Evolutionary conservation across 35 echinoderm and acorn worm species (phyloP).

Genomic region (Amphiura filiformis): DNA sequence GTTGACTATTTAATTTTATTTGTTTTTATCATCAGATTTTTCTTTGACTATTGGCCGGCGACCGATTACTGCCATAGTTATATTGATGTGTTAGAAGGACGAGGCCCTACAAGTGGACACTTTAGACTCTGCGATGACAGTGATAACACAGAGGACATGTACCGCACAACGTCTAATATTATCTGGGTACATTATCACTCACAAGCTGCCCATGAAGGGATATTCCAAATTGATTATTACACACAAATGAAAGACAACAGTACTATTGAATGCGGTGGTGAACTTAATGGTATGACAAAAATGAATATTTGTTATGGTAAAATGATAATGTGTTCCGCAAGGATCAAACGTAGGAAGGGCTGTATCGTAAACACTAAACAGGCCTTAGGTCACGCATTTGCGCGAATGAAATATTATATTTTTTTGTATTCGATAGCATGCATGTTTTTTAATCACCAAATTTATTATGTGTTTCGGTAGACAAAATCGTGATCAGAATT

Average conservation of each 20-base stretch:
- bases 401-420: too few relatives aligned
- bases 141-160: conserved; percentile 18
- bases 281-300: conserved; percentile 46
- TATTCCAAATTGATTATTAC: conserved; percentile 51
- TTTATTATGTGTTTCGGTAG: background rate
- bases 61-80: conserved; percentile 45
- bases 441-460: background rate
- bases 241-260: conserved; percentile 20
- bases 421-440: too few relatives aligned
- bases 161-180: conserved; percentile 42
- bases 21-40: too few relatives aligned
- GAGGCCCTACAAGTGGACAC: conserved; percentile 10
- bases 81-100: conserved; percentile 43
- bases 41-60: conserved; percentile 30
- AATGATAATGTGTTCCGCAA: background rate
- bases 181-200: conserved; percentile 62
- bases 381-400: too few relatives aligned
- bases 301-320: background rate
- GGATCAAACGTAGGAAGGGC: background rate
- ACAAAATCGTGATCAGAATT: background rate
- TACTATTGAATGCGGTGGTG: conserved; percentile 45
- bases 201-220: conserved; percentile 38
- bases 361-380: background rate
- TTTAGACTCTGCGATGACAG: conserved; percentile 33
- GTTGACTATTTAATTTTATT: too few relatives aligned